Base-by-base conservation (phyloP, 2,113 vertebrate genomes). In the Phainopepla nitens region DNA sequence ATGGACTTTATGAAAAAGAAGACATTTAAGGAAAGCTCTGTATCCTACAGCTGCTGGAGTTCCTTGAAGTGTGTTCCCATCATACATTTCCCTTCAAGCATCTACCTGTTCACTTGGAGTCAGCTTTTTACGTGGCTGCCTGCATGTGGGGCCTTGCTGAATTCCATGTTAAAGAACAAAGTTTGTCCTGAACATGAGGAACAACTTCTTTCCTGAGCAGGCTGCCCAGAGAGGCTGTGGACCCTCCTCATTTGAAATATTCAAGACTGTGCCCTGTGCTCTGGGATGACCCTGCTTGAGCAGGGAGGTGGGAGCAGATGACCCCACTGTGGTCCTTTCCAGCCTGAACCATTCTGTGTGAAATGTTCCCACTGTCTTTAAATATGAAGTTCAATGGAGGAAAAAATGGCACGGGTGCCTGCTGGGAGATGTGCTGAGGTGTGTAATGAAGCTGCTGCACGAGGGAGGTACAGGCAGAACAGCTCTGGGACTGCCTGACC, bases 401-500 rank as follows among this genome's bases (percentile, higher is more conserved):
- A 66, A 90, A 61, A 89, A 90, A 65, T 35, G 78, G 53, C 68
- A 14, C 7, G 0, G 35, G 70, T 41, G 75, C 81, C 84, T 70
- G 91, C 84, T 69, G 91, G 82, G 58, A 64, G 84, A 85, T 50
- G 80, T 58, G 85, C 72, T 81, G 72, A 72, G 87, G 87, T 76
- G 39, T 9, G 50, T 54, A 80, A 94, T 35, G 85, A 90, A 91
- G 87, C 75, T 93, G 88, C 82, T 68, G 75, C 81, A 80, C 18
- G 3, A 76, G 70, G 83, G 62, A 94, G 84, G 82, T 73, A 69
- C 47, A 51, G 73, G 14, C 51, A 11, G 15, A 49, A 21, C 6
- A 75, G 88, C 54, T 65, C 7, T 50, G 70, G 44, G 77, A 76
- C 73, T 85, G 76, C 36, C 77, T 91, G 85, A 64, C 77, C 77